These are phyloP conservation scores for Microctenopoma lineatum DNA, from an alignment of 2,797 vertebrate species.

Conservation along the genomic window DNA sequence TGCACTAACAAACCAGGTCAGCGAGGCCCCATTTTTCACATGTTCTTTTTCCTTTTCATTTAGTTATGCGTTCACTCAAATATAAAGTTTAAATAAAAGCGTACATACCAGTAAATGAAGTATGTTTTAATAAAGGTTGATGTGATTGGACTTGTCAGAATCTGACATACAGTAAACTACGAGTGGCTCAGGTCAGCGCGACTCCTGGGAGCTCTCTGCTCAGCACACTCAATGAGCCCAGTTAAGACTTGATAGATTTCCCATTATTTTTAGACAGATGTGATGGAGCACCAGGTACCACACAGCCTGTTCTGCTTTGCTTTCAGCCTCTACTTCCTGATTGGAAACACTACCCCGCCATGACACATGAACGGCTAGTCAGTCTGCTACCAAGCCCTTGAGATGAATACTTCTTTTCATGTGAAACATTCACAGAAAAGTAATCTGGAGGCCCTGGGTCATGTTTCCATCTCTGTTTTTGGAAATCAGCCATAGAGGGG, in stretches of 20 bases:
- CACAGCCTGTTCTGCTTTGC: slow-evolving; percentile 43
- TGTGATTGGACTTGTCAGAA: slow-evolving; percentile 30
- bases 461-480: slow-evolving; percentile 52
- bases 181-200: slow-evolving; percentile 52
- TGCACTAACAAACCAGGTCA: slow-evolving; percentile 54
- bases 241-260: slow-evolving; percentile 76
- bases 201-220: slow-evolving; percentile 46
- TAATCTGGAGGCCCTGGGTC: slow-evolving; percentile 47
- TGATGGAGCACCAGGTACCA: slow-evolving; percentile 68
- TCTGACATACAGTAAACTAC: slow-evolving; percentile 39
- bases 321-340: slow-evolving; percentile 47
- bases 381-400: slow-evolving; percentile 38
- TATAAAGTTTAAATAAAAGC: slow-evolving; percentile 12
- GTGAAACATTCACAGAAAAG: slow-evolving; percentile 69
- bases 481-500: slow-evolving; percentile 46
- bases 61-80: slow-evolving; percentile 21
- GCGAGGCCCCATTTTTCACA: slow-evolving; percentile 9
- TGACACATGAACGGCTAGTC: slow-evolving; percentile 37
- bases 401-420: slow-evolving; percentile 55
- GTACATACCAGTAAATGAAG: slow-evolving; percentile 10
- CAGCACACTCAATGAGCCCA: slow-evolving; percentile 41
- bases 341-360: slow-evolving; percentile 36
- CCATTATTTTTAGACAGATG: slow-evolving; percentile 68
- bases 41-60: not conserved
- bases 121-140: slow-evolving; percentile 29